phyloP scores from a whole-genome alignment of 2,113 vertebrate genomes.

The Saguinus midas region DNA sequence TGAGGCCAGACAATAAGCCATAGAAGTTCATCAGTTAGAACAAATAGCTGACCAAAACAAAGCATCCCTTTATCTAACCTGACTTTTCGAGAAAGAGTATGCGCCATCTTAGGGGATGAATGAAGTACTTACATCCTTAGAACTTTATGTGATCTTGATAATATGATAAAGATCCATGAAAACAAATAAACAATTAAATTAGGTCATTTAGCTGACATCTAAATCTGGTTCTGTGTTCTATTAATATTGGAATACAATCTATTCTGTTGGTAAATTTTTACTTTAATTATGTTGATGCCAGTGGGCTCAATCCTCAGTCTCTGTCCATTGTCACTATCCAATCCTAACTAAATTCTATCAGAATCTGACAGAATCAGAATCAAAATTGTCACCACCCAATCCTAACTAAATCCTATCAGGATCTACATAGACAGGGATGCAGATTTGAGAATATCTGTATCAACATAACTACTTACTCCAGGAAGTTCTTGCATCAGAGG shows the following conservation, averaged over 20 bases:
- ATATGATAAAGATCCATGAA: not conserved
- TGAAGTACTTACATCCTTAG: not conserved
- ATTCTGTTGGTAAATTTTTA: not conserved
- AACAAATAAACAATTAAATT: not conserved
- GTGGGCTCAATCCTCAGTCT: not conserved
- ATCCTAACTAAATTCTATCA: not conserved
- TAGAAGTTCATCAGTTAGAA: not conserved
- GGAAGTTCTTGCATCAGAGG: not conserved
- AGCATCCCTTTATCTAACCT: not conserved
- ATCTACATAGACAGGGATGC: too few relatives aligned
- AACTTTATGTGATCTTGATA: not conserved
- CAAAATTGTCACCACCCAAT: too few relatives aligned
- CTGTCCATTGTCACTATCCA: not conserved
- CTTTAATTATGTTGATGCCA: not conserved
- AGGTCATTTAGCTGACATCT: not conserved
- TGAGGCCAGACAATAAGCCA: not conserved
- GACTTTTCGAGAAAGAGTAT: not conserved
- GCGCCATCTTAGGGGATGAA: not conserved
- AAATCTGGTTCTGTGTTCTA: not conserved
- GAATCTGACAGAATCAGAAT: too few relatives aligned
- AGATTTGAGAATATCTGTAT: not conserved
- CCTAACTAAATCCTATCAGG: too few relatives aligned
- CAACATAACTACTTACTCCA: not conserved
- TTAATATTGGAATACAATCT: not conserved
- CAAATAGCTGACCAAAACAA: not conserved